Conservation (phyloP, 2,888 invertebrate genomes). For the Meghimatium bilineatum region DNA sequence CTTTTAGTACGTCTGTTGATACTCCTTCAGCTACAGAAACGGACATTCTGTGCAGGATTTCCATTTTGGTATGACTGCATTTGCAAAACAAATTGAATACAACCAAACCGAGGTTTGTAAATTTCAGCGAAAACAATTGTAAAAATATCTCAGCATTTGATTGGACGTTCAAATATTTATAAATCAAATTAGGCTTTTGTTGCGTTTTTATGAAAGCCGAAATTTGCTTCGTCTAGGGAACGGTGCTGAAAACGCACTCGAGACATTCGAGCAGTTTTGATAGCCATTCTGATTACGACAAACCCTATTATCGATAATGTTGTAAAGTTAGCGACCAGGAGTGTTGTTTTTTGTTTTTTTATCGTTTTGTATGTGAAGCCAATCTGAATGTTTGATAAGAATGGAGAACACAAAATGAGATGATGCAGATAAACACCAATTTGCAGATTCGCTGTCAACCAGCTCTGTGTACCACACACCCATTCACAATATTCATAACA, state of each 20-base stretch:
- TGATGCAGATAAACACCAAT: not conserved
- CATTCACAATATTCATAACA: too few species aligned
- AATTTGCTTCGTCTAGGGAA: slow-evolving; percentile 7
- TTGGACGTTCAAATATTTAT: slow-evolving; percentile 34
- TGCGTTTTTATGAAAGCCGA: slow-evolving; percentile 19
- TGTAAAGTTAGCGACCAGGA: slow-evolving; percentile 12
- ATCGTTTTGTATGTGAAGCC: not conserved
- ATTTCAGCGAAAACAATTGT: slow-evolving; percentile 34
- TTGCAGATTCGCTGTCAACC: not conserved
- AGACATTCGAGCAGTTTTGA: slow-evolving; percentile 19
- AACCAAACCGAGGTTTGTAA: slow-evolving; percentile 36
- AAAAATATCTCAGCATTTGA: slow-evolving; percentile 29
- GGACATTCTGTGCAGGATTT: not conserved
- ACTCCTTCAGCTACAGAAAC: not conserved
- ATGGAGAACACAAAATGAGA: not conserved
- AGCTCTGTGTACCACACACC: too few species aligned
- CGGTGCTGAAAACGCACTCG: not conserved
- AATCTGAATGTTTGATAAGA: not conserved
- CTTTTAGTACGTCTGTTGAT: not conserved
- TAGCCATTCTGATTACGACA: slow-evolving; percentile 27
- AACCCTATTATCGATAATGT: slow-evolving; percentile 20
- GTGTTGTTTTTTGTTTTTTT: not conserved
- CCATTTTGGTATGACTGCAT: not conserved
- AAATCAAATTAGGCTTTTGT: slow-evolving; percentile 24
- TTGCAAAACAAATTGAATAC: slow-evolving; percentile 15